Evolutionary conservation across 1,140 invertebrate genomes (phyloP).

Genomic region (Lepidurus couesii): DNA sequence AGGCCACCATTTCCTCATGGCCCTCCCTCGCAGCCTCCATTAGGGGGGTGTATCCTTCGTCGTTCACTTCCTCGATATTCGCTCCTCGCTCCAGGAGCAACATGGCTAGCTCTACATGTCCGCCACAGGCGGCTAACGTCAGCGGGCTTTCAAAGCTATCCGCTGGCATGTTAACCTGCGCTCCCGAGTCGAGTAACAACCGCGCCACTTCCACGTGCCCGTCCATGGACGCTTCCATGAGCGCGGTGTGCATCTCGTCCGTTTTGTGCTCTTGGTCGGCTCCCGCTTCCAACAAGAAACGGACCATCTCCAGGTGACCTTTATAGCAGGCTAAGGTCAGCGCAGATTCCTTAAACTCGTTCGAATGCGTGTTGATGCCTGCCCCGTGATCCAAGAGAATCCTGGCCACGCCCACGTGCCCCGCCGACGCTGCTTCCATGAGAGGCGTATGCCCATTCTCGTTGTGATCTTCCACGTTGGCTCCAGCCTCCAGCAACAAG

Average conservation of each 20-base stretch:
- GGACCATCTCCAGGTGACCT: conserved; percentile 95
- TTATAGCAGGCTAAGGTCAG: conserved; percentile 96
- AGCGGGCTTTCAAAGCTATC: conserved; percentile 99
- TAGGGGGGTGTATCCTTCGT: conserved; percentile 99
- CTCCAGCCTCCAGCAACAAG: conserved; percentile 79
- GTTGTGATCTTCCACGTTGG: conserved; percentile 97
- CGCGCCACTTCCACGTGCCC: conserved; percentile 95
- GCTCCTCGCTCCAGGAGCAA: conserved; percentile 92
- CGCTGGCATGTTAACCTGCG: conserved; percentile 97
- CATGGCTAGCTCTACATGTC: conserved; percentile 93
- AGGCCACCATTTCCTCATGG: conserved; percentile 95
- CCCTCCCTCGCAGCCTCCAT: conserved; percentile 98
- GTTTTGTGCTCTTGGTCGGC: conserved; percentile 97
- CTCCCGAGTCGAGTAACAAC: conserved; percentile 88
- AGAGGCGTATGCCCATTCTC: conserved; percentile 98
- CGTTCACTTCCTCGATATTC: conserved; percentile 98
- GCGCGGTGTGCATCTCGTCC: conserved; percentile 98
- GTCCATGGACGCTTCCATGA: conserved; percentile 99
- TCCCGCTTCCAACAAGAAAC: conserved; percentile 86
- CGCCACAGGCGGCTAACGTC: conserved; percentile 95
- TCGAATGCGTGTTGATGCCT: conserved; percentile 96
- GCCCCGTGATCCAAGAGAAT: conserved; percentile 86
- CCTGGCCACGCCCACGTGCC: conserved; percentile 90
- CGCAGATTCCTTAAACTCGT: conserved; percentile 95
- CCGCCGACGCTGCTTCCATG: conserved; percentile 97